phyloP scores from a whole-genome alignment of 2,797 vertebrate genomes.

The Emys orbicularis region DNA sequence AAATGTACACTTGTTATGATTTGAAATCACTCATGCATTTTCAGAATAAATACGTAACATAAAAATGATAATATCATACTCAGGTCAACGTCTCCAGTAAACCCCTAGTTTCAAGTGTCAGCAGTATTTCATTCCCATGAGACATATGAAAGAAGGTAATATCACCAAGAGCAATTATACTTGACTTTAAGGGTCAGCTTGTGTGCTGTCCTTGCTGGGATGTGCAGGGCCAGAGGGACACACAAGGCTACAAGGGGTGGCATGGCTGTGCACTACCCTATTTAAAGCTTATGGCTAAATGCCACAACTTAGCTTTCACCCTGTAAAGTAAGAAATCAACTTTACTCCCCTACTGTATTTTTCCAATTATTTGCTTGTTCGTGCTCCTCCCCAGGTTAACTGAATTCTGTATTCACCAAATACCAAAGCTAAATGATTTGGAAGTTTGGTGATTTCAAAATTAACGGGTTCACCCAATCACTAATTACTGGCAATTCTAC shows the following conservation, averaged over 20 bases:
- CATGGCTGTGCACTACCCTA: background rate
- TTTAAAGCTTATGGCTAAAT: background rate
- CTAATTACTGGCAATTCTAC: background rate
- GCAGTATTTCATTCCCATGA: background rate
- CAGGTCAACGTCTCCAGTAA: accelerated
- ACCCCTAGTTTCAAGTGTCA: background rate
- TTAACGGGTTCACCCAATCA: background rate
- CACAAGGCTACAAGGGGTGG: background rate
- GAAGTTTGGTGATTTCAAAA: background rate
- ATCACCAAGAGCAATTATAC: background rate
- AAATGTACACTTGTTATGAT: background rate
- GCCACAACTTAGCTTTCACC: background rate
- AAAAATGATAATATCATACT: accelerated
- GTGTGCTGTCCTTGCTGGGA: background rate
- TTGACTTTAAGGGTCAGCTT: background rate
- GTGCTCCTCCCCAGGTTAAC: background rate
- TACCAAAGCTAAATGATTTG: background rate
- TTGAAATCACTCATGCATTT: background rate
- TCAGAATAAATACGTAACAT: background rate
- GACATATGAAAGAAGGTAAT: background rate
- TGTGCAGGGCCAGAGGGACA: background rate
- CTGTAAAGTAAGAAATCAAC: background rate
- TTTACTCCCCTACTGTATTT: background rate
- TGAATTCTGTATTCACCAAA: background rate
- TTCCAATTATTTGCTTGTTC: background rate